These are phyloP conservation scores for Catharus ustulatus DNA, from an alignment of 2,797 vertebrate genomes.

Conservation along the genomic window DNA sequence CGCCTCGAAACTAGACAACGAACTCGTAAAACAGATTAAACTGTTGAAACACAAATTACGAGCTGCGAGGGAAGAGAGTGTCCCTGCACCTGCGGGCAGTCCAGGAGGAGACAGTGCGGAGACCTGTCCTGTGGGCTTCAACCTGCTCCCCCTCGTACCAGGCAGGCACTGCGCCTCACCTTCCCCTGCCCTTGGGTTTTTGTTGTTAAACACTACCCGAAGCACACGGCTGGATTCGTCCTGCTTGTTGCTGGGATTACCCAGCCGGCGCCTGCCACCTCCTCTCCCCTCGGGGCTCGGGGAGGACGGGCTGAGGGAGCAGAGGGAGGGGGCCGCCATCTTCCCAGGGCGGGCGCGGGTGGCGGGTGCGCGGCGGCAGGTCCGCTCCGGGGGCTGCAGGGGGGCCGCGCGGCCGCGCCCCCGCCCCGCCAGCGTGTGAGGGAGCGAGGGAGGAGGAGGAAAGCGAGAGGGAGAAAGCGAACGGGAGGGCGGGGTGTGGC, in stretches of 20 bases:
- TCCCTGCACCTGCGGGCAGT: not conserved
- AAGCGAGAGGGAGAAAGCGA: not conserved
- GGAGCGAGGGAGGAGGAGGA: not conserved
- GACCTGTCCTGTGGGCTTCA: not conserved
- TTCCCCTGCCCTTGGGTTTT: not conserved
- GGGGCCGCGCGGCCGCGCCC: not conserved
- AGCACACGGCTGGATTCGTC: not conserved
- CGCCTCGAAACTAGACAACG: not conserved
- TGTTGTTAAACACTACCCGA: not conserved
- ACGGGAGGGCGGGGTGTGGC: not conserved
- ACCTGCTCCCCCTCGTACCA: not conserved
- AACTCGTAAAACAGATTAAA: not conserved
- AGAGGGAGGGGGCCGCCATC: constrained; percentile 21
- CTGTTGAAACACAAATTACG: not conserved
- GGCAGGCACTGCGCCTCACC: not conserved
- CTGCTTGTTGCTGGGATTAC: not conserved
- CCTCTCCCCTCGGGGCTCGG: not conserved
- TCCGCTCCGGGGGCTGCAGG: not conserved
- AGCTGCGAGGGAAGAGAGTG: not conserved
- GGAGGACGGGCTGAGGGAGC: not conserved
- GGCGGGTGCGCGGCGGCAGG: not conserved
- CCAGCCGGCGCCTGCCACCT: not conserved
- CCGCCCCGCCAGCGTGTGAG: not conserved
- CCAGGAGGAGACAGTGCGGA: fast-evolving
- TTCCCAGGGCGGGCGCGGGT: not conserved